Percentiles rank a stretch among this genome's conserved stretches.
Conservation (phyloP, 2,113 vertebrate species). For the Phalacrocorax brasilianus region DNA sequence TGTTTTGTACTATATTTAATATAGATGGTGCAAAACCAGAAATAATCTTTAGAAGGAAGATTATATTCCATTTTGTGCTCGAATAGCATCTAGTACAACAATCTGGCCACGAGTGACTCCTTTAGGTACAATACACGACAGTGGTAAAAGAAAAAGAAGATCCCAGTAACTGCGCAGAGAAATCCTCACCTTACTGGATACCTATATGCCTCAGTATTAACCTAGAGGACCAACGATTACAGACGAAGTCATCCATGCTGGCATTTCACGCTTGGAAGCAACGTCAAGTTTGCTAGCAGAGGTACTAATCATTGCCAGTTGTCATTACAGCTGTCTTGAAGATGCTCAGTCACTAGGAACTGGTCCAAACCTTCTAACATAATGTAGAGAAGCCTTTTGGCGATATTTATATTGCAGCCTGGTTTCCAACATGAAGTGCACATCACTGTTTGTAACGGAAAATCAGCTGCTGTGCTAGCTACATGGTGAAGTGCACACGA, state of each 20-base stretch:
- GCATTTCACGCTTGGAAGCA: neutral
- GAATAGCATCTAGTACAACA: neutral
- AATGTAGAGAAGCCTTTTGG: neutral
- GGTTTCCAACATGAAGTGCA: slow-evolving; percentile 17
- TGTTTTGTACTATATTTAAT: neutral
- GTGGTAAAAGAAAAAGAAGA: neutral
- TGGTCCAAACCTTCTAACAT: slow-evolving; percentile 14
- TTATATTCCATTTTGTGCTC: neutral
- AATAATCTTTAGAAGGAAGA: neutral
- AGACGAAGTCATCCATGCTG: neutral
- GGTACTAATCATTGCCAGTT: slow-evolving; percentile 62
- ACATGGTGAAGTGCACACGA: neutral
- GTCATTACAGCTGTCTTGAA: slow-evolving; percentile 38
- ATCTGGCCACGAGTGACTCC: neutral
- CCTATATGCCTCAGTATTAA: neutral
- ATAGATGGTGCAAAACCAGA: neutral
- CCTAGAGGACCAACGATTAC: neutral
- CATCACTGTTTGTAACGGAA: neutral
- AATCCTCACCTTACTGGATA: neutral
- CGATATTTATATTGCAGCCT: neutral
- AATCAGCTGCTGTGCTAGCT: neutral
- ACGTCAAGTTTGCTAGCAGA: neutral
- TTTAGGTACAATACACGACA: neutral
- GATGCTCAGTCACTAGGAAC: slow-evolving; percentile 37
- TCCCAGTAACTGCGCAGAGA: neutral